Evolutionary conservation across 2,888 invertebrate genomes (phyloP), one percentile per base, ranked within the genome.

Genomic region (Ypsolopha sequella): DNA sequence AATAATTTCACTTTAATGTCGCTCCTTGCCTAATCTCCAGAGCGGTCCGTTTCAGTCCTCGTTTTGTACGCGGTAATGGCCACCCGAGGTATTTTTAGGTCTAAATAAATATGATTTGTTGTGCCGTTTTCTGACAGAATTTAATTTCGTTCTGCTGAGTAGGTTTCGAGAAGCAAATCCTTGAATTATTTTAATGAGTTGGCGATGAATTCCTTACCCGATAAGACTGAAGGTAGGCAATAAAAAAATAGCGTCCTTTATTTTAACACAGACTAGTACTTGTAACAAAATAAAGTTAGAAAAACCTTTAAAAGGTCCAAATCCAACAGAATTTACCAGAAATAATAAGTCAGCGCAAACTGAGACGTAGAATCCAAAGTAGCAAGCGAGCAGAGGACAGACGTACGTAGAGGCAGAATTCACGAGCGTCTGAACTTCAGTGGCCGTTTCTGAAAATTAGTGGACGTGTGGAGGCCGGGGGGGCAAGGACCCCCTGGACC

Each of bases 41-140:
- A 70, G 73, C 78, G 78, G 75, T 66, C 72, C 66, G 68, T 66
- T 70, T 61, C 66, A 69, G 74, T 76, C 75, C 79, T 74, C 79
- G 77, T 69, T 74, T 75, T 72, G 77, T 73, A 66, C 71, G 63
- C 62, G 65, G 66, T 84, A 85, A 86, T 84, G 82, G 85, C 78
- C 78, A 76, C 80, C 81, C 74, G 81, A 82, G 81, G 82, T 85
- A 84, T 85, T 86, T 84, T 85, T 84, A 82, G 82, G 78, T 84
- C 78, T 84, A 85, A 85, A 86, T 85, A 85, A 86, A 85, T 81
- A 85, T 85, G 86, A 86, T 86, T 85, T 85, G 86, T 86, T 80
- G 79, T 80, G 71, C 74, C 76, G 70, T 70, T 71, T 48, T 72
- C 73, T 78, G 84, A 80, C 84, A 80, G 76, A 82, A 84, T 85